These are phyloP conservation scores for Selene dorsalis DNA, from an alignment of 2,797 vertebrate species.

Conservation along the genomic window DNA sequence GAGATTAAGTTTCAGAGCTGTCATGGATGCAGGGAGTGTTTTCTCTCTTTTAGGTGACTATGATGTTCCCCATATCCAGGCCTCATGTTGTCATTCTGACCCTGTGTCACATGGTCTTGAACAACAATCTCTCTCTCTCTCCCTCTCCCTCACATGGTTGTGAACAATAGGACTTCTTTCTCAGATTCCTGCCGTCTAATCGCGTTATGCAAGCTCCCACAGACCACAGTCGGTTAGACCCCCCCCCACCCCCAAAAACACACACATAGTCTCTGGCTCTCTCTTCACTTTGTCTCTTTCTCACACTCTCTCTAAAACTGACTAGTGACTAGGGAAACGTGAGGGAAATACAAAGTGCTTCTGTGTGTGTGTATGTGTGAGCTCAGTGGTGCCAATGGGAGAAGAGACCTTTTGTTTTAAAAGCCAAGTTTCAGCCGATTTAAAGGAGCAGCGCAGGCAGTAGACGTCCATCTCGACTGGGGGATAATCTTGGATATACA, in stretches of 20 bases:
- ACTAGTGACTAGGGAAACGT: conserved; percentile 50
- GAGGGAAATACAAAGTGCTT: conserved; percentile 61
- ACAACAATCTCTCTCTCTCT: conserved; percentile 34
- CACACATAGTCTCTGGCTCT: conserved; percentile 18
- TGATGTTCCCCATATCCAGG: background rate
- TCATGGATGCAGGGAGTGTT: background rate
- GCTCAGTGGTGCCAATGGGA: conserved; percentile 34
- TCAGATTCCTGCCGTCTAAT: conserved; percentile 74
- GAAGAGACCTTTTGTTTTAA: conserved; percentile 50
- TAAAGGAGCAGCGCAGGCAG: conserved; percentile 17
- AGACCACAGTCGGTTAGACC: conserved; percentile 50
- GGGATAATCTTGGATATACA: background rate
- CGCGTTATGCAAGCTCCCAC: conserved; percentile 68
- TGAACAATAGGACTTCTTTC: conserved; percentile 71
- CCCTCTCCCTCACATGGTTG: conserved; percentile 48
- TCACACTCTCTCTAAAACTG: conserved; percentile 48
- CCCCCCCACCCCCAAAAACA: conserved; percentile 10
- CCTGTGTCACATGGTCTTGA: conserved; percentile 52
- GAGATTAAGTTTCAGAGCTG: background rate
- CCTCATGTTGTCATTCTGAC: conserved; percentile 47
- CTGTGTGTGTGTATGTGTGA: conserved; percentile 36
- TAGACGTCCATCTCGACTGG: background rate
- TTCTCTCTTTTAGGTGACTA: background rate
- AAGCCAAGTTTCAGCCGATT: conserved; percentile 10
- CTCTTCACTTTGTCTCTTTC: conserved; percentile 29